Percentiles rank a stretch among this genome's conserved stretches.
These are phyloP conservation scores for Gasterosteus nipponicus DNA, from an alignment of 2,113 vertebrate species.

Conservation along the genomic window DNA sequence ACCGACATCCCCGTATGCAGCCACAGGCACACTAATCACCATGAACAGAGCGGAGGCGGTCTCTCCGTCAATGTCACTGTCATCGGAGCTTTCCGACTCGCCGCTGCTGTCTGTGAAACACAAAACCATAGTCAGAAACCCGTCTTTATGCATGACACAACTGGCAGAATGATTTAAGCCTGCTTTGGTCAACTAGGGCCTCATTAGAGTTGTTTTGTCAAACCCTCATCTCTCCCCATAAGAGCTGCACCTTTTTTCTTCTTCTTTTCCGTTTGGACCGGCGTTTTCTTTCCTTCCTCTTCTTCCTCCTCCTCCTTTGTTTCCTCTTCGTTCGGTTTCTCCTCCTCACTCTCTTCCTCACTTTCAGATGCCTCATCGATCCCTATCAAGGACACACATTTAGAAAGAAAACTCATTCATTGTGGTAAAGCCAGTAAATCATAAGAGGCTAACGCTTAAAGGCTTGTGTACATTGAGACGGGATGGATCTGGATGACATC, in stretches of 20 bases:
- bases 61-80: slow-evolving; percentile 92
- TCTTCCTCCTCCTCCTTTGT: slow-evolving; percentile 91
- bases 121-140: neutral
- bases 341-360: slow-evolving; percentile 93
- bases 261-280: slow-evolving; percentile 88
- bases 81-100: slow-evolving; percentile 91
- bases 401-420: neutral
- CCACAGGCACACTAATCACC: slow-evolving; percentile 70
- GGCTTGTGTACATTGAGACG: neutral
- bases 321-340: slow-evolving; percentile 88
- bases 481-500: neutral
- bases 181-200: neutral
- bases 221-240: neutral
- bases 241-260: slow-evolving; percentile 84
- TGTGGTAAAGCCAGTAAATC: neutral
- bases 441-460: neutral
- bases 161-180: neutral
- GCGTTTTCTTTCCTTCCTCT: slow-evolving; percentile 89
- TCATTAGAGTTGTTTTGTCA: neutral
- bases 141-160: neutral
- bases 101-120: slow-evolving; percentile 88
- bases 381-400: slow-evolving; percentile 67
- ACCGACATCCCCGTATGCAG: neutral
- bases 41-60: slow-evolving; percentile 91
- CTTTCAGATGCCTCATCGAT: slow-evolving; percentile 90